phyloP scores from a whole-genome alignment of 2,113 vertebrate genomes.

The Clarias gariepinus region DNA sequence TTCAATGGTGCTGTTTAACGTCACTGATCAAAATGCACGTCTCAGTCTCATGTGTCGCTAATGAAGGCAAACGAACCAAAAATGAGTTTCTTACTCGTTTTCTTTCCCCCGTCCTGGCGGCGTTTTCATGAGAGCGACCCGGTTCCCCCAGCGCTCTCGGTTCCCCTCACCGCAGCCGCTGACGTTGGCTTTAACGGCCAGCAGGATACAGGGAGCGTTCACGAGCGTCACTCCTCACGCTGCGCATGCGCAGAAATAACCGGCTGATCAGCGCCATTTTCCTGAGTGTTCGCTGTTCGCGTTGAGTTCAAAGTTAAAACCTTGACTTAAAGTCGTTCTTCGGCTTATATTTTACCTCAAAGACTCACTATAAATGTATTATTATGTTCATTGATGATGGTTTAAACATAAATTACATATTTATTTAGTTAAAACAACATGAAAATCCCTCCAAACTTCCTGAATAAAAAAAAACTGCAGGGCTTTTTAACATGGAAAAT shows the following conservation, averaged over 20 bases:
- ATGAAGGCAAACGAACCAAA: not conserved
- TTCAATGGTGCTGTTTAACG: not conserved
- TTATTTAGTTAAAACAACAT: too few relatives aligned
- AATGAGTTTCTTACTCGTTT: not conserved
- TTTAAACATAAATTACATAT: too few relatives aligned
- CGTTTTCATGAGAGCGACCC: not conserved
- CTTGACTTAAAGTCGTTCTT: not conserved
- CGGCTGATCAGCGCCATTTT: not conserved
- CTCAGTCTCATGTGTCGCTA: too few relatives aligned
- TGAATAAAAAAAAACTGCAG: too few relatives aligned
- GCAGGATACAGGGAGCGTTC: slow-evolving; percentile 41
- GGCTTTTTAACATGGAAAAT: too few relatives aligned
- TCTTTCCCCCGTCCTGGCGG: slow-evolving; percentile 5
- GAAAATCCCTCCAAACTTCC: too few relatives aligned
- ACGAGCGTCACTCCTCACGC: slow-evolving; percentile 35
- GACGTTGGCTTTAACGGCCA: slow-evolving; percentile 40
- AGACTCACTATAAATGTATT: too few relatives aligned
- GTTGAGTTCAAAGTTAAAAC: not conserved
- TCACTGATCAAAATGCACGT: not conserved
- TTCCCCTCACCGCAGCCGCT: slow-evolving; percentile 40
- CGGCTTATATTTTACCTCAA: too few relatives aligned
- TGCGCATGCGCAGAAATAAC: slow-evolving; percentile 40
- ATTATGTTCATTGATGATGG: too few relatives aligned
- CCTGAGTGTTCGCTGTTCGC: not conserved
- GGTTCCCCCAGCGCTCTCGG: not conserved